These are phyloP conservation scores for Mico argentatus DNA, from an alignment of 2,797 vertebrate genomes.

Conservation along the genomic window DNA sequence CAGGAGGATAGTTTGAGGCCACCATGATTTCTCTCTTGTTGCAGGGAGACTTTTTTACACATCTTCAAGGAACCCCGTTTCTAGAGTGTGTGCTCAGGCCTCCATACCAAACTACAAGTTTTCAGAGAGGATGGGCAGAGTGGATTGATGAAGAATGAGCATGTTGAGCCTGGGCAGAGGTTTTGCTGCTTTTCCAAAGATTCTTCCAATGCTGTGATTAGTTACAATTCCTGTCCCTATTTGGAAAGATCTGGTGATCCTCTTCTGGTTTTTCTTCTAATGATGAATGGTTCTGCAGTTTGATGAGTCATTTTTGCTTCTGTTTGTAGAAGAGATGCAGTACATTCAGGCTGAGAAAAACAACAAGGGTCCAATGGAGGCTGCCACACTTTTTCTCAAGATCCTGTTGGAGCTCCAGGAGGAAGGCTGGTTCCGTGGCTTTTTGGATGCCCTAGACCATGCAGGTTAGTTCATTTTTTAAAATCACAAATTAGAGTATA, in stretches of 20 bases:
- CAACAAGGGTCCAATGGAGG: conserved; percentile 58
- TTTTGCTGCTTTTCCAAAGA: not conserved
- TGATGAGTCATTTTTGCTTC: conserved; percentile 15
- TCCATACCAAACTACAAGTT: not conserved
- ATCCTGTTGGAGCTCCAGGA: conserved; percentile 62
- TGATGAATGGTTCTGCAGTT: not conserved
- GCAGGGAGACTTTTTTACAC: not conserved
- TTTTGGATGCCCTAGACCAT: conserved; percentile 72
- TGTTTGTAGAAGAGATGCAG: conserved; percentile 69
- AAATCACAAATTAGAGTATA: not conserved
- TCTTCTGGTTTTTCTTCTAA: not conserved
- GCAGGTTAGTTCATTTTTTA: conserved; percentile 69
- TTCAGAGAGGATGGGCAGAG: not conserved
- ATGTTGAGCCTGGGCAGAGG: not conserved
- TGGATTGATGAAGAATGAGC: not conserved
- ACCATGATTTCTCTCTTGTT: not conserved
- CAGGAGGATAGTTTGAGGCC: not conserved
- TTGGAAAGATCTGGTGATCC: not conserved
- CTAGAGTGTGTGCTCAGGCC: not conserved
- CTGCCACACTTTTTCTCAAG: conserved; percentile 72
- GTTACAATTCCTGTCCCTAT: not conserved
- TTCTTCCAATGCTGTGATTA: not conserved
- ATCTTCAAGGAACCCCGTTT: not conserved
- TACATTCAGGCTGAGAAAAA: conserved; percentile 64
- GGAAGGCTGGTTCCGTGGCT: conserved; percentile 80